A percentile compares a stretch with the other conserved stretches of the same genome.
phyloP scores from a whole-genome alignment of 2,797 vertebrate species.

The Mastacembelus armatus region DNA sequence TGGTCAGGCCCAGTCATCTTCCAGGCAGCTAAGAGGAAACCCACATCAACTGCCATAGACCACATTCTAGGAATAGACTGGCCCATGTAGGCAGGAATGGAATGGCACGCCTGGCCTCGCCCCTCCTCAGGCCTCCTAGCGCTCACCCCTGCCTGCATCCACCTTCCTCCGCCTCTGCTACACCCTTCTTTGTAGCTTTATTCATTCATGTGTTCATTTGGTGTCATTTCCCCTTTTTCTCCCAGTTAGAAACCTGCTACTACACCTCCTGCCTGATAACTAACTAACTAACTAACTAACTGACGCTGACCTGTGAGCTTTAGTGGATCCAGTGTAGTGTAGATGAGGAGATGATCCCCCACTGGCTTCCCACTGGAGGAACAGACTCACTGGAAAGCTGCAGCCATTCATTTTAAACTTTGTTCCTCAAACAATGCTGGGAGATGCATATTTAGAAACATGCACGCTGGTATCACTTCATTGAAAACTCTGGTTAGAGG shows the following conservation, averaged over 20 bases:
- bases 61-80: slow-evolving; percentile 86
- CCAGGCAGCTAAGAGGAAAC: slow-evolving; percentile 97
- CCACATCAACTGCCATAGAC: slow-evolving; percentile 96
- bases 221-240: not conserved
- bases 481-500: not conserved
- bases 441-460: not conserved
- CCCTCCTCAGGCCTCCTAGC: slow-evolving; percentile 44
- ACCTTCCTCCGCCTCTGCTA: slow-evolving; percentile 9
- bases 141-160: slow-evolving; percentile 42
- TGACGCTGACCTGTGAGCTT: no score
- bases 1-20: slow-evolving; percentile 97
- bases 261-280: not conserved
- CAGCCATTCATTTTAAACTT: not conserved
- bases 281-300: no score
- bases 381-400: not conserved
- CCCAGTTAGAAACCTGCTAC: not conserved
- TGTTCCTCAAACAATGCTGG: not conserved
- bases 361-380: no score
- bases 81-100: slow-evolving; percentile 77
- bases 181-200: not conserved
- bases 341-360: not conserved
- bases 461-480: not conserved
- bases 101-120: slow-evolving; percentile 73
- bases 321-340: not conserved
- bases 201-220: not conserved